Evolutionary conservation across 2,113 vertebrate genomes (phyloP).

Genomic region (Puma concolor): DNA sequence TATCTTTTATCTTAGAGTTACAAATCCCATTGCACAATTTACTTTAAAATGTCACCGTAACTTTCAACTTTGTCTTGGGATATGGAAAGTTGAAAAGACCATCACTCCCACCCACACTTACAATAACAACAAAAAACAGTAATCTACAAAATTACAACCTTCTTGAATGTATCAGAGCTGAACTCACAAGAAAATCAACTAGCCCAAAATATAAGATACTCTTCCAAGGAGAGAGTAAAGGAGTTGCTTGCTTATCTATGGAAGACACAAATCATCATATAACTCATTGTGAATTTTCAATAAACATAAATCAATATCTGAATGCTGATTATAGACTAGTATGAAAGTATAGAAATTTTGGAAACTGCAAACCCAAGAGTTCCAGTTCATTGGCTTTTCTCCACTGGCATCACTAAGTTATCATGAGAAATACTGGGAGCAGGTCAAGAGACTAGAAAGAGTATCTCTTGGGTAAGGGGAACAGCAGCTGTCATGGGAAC

Average conservation of each 20-base stretch:
- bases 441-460: background rate
- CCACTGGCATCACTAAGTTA: background rate
- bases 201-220: background rate
- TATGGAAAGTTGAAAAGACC: background rate
- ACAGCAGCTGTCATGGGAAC: background rate
- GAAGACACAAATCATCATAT: background rate
- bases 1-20: conserved; percentile 5
- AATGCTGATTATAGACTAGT: background rate
- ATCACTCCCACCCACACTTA: background rate
- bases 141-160: background rate
- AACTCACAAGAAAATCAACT: background rate
- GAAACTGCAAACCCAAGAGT: background rate
- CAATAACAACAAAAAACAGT: background rate
- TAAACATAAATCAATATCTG: background rate
- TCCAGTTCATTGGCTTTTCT: background rate
- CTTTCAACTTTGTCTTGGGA: background rate
- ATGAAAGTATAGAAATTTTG: background rate
- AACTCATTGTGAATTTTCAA: background rate
- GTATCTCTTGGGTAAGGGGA: background rate
- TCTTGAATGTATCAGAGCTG: background rate
- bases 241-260: background rate
- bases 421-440: background rate
- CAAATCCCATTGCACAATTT: background rate
- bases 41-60: background rate
- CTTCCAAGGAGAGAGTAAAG: background rate